Base-by-base conservation (phyloP, 2,888 invertebrate species). In the Pheosia gnoma region DNA sequence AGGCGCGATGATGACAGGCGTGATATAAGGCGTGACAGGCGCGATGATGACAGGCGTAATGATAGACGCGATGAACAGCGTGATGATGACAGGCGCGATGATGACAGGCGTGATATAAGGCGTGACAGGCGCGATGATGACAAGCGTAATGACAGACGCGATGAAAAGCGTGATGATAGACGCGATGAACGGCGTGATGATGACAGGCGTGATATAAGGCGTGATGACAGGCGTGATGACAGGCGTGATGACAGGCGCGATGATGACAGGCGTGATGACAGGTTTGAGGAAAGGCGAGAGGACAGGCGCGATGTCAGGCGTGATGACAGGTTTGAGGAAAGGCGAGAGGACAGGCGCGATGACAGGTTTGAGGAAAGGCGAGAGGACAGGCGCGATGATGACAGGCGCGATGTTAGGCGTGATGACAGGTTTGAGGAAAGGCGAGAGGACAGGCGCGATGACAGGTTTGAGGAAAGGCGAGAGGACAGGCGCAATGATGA, bases 41-140 rank as follows among this genome's bases (percentile, higher is more conserved):
- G n/a, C n/a, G 49, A 38, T 49, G n/a, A 65, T 41, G 52, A 63
- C n/a, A 55, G 49, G 59, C 36, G 5, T 0, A 55, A 38, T 41
- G 41, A 6, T 0, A 58, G 70, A 36, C 49, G 49, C 11, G 38
- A 13, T 9, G 39, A 52, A 11, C 11, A 8, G 7, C n/a, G 13
- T 13, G 38, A 51, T 13, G 38, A 51, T 8, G 52, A 57, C 25
- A 39, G 36, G 1, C 41, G 57, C n/a, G n/a, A n/a, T 9, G 52
- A 47, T 4, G 47, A 38, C 4, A 9, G 49, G 13, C 13, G 8
- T 3, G 53, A 36, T 5, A 36, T 36, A 4, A 36, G 52, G n/a
- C 52, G 52, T 8, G 52, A 62, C 38, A 43, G 45, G 36, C 53
- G 6, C 0, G 36, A 59, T 25, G 45, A 62, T 47, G 47, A 61